Conservation (phyloP, 2,113 vertebrate species). For the Gymnogyps californianus region DNA sequence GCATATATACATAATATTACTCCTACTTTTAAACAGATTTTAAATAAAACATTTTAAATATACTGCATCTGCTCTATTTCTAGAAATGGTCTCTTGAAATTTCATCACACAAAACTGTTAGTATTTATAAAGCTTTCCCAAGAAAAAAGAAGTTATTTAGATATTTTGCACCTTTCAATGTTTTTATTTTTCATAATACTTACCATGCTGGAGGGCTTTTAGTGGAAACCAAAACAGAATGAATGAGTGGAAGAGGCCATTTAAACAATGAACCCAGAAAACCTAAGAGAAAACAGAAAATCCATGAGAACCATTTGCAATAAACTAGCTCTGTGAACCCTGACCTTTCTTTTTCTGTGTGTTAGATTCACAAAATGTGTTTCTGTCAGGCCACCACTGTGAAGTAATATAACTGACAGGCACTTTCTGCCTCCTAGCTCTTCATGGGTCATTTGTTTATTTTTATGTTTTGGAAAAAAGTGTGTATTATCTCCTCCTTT, state of each 20-base stretch:
- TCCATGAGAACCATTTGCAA: constrained; percentile 88
- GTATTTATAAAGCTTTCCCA: not conserved
- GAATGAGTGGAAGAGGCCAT: constrained; percentile 99
- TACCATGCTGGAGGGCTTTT: constrained; percentile 96
- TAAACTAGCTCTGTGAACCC: constrained; percentile 86
- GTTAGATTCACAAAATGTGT: constrained; percentile 90
- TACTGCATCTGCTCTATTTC: not conserved
- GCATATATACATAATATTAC: not conserved
- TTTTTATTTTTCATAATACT: constrained; percentile 65
- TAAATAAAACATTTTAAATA: not conserved
- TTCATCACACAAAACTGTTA: not conserved
- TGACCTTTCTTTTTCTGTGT: constrained; percentile 86
- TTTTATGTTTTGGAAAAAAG: constrained; percentile 73
- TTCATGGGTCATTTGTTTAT: constrained; percentile 80
- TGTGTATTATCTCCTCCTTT: constrained; percentile 62
- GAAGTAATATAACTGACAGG: constrained; percentile 91
- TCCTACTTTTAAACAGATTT: not conserved
- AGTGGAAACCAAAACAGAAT: constrained; percentile 99
- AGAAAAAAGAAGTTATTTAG: not conserved
- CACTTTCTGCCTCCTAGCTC: constrained; percentile 88
- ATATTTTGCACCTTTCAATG: not conserved
- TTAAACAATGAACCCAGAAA: constrained; percentile 99
- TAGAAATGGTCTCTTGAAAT: constrained; percentile 9
- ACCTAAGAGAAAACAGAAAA: constrained; percentile 88
- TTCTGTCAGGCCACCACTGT: constrained; percentile 85